Conservation (phyloP, 2,797 vertebrate species). For the Psittacula derbiana region DNA sequence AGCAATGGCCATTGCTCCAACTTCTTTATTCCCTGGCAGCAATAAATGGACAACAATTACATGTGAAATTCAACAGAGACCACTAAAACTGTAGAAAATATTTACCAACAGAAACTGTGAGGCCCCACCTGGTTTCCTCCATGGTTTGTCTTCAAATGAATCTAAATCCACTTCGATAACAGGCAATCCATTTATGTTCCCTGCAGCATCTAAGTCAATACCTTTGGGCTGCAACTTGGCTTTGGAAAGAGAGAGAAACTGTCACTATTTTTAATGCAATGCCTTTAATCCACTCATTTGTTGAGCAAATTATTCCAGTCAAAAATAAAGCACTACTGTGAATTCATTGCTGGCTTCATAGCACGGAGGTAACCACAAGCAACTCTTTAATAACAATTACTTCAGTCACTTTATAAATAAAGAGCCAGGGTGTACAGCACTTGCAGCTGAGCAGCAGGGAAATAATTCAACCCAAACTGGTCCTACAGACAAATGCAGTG, state of each 20-base stretch:
- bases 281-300: background rate
- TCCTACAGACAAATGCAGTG: background rate
- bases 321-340: background rate
- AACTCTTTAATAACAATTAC: background rate
- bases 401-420: background rate
- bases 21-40: background rate
- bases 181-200: slow-evolving; percentile 77
- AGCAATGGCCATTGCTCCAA: background rate
- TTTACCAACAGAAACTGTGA: slow-evolving; percentile 64
- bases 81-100: slow-evolving; percentile 26
- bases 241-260: slow-evolving; percentile 42
- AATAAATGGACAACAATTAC: background rate
- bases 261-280: slow-evolving; percentile 22
- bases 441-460: background rate
- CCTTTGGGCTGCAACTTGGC: slow-evolving; percentile 78
- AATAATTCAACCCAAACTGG: background rate
- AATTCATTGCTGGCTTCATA: background rate
- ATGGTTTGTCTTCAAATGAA: slow-evolving; percentile 80
- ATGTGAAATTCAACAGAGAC: background rate
- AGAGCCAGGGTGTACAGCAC: background rate
- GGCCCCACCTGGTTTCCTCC: slow-evolving; percentile 80
- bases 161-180: slow-evolving; percentile 79
- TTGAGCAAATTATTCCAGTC: background rate
- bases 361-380: background rate
- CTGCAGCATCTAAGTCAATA: slow-evolving; percentile 75